A percentile compares a stretch with the other conserved stretches of the same genome.
These are phyloP conservation scores for Lepidochrysops patricia DNA, from an alignment of 2,888 invertebrate genomes.

Conservation along the genomic window DNA sequence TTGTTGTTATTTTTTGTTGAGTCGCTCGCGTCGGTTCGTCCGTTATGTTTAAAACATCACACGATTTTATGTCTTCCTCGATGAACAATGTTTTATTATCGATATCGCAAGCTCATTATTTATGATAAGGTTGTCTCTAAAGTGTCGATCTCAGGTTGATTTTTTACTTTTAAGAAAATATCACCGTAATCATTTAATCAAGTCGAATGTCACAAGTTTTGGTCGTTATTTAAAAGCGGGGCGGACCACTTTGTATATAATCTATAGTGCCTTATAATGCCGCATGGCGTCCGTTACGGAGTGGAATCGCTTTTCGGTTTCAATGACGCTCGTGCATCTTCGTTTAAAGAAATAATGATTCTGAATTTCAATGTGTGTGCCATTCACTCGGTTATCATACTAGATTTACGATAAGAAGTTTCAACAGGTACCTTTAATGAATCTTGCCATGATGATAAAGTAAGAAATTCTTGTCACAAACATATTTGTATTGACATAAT, in stretches of 20 bases:
- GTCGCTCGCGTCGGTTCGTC: conserved; percentile 12
- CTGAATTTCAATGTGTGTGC: conserved; percentile 62
- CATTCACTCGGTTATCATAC: conserved; percentile 69
- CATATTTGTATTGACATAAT: conserved; percentile 42
- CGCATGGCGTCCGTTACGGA: conserved; percentile 40
- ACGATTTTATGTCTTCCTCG: conserved; percentile 27
- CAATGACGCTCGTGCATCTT: conserved; percentile 32
- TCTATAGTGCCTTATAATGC: conserved; percentile 61
- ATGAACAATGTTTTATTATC: conserved; percentile 45
- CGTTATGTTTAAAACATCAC: conserved; percentile 9
- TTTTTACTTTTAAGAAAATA: conserved; percentile 68
- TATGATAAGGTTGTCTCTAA: conserved; percentile 63
- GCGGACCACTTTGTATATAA: conserved; percentile 58
- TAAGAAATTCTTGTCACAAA: conserved; percentile 72
- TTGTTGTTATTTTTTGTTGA: conserved; percentile 11
- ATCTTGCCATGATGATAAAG: conserved; percentile 74
- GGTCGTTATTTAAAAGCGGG: conserved; percentile 38
- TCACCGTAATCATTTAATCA: conserved; percentile 46
- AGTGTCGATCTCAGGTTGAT: conserved; percentile 74
- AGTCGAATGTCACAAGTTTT: conserved; percentile 55
- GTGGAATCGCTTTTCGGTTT: conserved; percentile 29
- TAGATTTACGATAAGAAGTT: conserved; percentile 63
- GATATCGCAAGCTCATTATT: conserved; percentile 48
- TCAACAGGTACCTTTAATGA: conserved; percentile 70
- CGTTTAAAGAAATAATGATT: conserved; percentile 30